These are phyloP conservation scores for Pipra filicauda DNA, from an alignment of 2,113 vertebrate genomes.

Conservation along the genomic window DNA sequence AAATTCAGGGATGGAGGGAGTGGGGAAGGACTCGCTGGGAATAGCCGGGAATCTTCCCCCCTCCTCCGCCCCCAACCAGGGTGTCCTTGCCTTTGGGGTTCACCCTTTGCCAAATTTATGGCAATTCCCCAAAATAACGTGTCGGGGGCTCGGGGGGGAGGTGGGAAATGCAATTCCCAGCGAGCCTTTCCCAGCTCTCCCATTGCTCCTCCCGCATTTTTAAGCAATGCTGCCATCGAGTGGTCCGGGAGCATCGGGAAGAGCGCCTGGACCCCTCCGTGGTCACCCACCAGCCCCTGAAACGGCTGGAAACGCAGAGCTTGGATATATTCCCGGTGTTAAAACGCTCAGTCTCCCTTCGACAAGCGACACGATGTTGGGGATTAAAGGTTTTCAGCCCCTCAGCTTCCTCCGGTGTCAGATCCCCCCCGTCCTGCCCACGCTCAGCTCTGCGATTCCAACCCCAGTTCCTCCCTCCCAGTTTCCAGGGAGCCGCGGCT, in stretches of 20 bases:
- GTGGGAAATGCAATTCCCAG: not conserved
- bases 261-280: not conserved
- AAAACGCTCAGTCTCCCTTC: rapidly evolving
- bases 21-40: not conserved
- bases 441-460: rapidly evolving
- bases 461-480: not conserved
- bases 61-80: not conserved
- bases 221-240: conserved; percentile 41
- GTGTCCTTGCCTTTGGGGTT: not conserved
- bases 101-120: not conserved
- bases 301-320: not conserved
- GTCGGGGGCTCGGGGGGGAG: rapidly evolving
- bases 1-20: not conserved
- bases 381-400: not conserved
- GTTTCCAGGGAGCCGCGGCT: not conserved
- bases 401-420: rapidly evolving
- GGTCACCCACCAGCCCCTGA: not conserved
- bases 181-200: not conserved
- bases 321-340: not conserved
- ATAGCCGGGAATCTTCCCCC: rapidly evolving
- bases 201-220: not conserved
- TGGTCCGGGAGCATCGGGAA: not conserved
- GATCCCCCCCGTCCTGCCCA: not conserved
- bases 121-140: not conserved
- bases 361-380: rapidly evolving